Evolutionary conservation across 2,113 vertebrate species (phyloP).

Genomic region (Ochotona curzoniae): DNA sequence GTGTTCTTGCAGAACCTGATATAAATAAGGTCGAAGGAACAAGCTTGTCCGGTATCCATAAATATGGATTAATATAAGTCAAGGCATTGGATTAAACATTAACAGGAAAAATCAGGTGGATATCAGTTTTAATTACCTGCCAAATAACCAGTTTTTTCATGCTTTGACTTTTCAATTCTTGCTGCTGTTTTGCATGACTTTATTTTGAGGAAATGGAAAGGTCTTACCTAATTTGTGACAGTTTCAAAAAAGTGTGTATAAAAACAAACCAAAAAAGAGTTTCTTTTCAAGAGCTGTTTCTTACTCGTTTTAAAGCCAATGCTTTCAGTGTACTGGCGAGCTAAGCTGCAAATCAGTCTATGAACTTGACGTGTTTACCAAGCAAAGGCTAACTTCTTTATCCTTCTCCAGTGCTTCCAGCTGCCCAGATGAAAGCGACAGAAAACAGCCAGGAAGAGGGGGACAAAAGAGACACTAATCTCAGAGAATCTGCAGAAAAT

Average conservation of each 20-base stretch:
- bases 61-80: not conserved
- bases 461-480: constrained; percentile 74
- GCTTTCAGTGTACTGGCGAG: constrained; percentile 1
- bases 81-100: constrained; percentile 5
- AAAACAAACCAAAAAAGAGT: not conserved
- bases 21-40: not conserved
- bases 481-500: constrained; percentile 74
- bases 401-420: constrained; percentile 20
- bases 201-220: not conserved
- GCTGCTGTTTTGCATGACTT: not conserved
- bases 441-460: constrained; percentile 67
- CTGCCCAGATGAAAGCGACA: constrained; percentile 58
- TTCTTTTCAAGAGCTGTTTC: not conserved
- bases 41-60: not conserved
- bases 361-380: constrained; percentile 40
- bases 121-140: not conserved
- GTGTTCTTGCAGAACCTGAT: not conserved
- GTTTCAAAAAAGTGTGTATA: not conserved
- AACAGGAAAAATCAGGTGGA: constrained; percentile 42
- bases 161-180: not conserved
- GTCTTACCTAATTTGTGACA: not conserved
- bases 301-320: not conserved
- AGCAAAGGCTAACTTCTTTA: constrained; percentile 51
- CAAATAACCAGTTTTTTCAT: not conserved
- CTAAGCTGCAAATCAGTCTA: not conserved